Evolutionary conservation across 2,888 invertebrate species (phyloP).

Genomic region (Polydrusus tereticollis): DNA sequence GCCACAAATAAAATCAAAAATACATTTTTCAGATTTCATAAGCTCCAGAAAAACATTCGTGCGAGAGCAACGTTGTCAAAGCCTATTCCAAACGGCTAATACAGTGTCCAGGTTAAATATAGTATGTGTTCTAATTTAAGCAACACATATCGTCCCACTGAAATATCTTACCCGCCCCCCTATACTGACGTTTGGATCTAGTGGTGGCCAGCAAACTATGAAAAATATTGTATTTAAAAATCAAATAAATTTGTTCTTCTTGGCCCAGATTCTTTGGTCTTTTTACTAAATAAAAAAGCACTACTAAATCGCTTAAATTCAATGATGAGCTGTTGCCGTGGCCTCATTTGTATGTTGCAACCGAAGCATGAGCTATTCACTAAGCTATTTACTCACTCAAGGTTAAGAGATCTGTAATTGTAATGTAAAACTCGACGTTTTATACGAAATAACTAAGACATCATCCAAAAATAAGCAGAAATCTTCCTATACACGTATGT

Average conservation of each 20-base stretch:
- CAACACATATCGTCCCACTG: slow-evolving; percentile 57
- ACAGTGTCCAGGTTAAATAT: slow-evolving; percentile 58
- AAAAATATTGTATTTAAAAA: slow-evolving; percentile 16
- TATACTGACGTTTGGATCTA: slow-evolving; percentile 42
- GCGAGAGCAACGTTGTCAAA: slow-evolving; percentile 56
- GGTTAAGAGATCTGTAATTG: not conserved
- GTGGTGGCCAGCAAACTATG: not conserved
- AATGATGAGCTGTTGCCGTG: not conserved
- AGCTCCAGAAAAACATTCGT: slow-evolving; percentile 55
- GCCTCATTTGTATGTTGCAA: not conserved
- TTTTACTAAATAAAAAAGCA: slow-evolving; percentile 1
- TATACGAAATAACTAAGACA: not conserved
- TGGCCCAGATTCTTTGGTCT: not conserved
- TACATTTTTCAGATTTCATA: slow-evolving; percentile 42
- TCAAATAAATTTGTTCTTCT: not conserved
- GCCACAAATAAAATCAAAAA: slow-evolving; percentile 37
- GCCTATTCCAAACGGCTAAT: slow-evolving; percentile 57
- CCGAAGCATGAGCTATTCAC: not conserved
- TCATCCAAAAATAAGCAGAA: not conserved
- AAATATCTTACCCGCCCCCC: slow-evolving; percentile 57
- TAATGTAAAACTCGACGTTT: not conserved
- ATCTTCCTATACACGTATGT: too few species aligned
- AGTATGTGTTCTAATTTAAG: slow-evolving; percentile 58
- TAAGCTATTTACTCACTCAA: not conserved
- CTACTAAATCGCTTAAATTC: not conserved